Percentiles rank a stretch among this genome's conserved stretches.
Conservation (phyloP, 2,888 invertebrate species). For the Xestia rhomboidea region DNA sequence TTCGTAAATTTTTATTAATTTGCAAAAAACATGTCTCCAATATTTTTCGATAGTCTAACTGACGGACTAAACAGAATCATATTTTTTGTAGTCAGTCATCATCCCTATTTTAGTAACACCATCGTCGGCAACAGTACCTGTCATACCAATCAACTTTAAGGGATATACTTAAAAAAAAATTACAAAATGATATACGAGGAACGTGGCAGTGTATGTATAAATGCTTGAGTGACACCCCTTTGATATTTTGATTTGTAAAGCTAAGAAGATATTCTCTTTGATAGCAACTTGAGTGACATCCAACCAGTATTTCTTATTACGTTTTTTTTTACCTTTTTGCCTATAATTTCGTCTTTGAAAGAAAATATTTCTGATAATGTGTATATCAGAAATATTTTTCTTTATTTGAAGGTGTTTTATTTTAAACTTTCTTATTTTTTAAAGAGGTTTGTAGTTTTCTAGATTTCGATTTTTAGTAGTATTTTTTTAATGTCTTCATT, state of each 20-base stretch:
- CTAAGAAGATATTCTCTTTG: slow-evolving; percentile 72
- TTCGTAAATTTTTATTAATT: no score
- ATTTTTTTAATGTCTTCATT: neutral
- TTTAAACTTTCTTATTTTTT: neutral
- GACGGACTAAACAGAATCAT: no score
- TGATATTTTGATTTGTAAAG: slow-evolving; percentile 78
- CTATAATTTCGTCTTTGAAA: slow-evolving; percentile 48
- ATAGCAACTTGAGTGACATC: slow-evolving; percentile 56
- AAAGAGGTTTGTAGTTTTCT: neutral
- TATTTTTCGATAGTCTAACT: no score
- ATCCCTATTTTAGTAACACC: neutral
- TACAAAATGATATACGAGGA: slow-evolving; percentile 78
- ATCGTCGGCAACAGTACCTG: slow-evolving; percentile 70
- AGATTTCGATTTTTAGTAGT: neutral
- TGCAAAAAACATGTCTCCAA: no score
- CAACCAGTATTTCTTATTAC: slow-evolving; percentile 41
- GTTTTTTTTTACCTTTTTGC: slow-evolving; percentile 10
- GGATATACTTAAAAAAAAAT: slow-evolving; percentile 79
- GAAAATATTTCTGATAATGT: no score
- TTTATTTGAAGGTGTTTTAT: slow-evolving; percentile 14
- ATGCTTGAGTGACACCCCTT: slow-evolving; percentile 83
- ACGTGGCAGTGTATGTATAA: slow-evolving; percentile 78
- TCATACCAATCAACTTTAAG: slow-evolving; percentile 75
- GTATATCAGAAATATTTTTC: neutral
- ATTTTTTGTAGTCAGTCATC: no score